phyloP scores from a whole-genome alignment of 2,888 invertebrate species.

The Tipula helvola region DNA sequence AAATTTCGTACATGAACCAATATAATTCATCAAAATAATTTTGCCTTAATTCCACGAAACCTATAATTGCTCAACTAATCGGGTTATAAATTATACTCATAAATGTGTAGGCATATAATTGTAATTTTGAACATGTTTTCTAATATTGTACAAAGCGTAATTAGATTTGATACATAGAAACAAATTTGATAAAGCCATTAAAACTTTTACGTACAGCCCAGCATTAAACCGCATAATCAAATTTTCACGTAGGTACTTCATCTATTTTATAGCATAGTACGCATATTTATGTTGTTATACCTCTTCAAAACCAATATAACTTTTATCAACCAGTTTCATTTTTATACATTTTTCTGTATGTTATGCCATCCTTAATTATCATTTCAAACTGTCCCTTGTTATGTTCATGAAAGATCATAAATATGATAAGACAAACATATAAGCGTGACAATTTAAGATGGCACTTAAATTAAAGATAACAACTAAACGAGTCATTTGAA shows the following conservation, averaged over 20 bases:
- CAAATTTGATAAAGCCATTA: neutral
- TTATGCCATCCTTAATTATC: neutral
- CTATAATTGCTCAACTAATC: too few species aligned
- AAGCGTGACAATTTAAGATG: neutral
- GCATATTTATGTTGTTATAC: neutral
- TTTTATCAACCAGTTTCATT: neutral
- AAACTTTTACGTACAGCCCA: neutral
- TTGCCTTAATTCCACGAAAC: too few species aligned
- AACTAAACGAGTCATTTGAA: neutral
- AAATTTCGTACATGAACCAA: too few species aligned
- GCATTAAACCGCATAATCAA: neutral
- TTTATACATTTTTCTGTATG: too few species aligned
- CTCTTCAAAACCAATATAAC: neutral
- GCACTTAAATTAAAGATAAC: neutral
- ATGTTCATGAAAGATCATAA: neutral
- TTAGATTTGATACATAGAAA: neutral
- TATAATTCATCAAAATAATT: too few species aligned
- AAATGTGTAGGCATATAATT: too few species aligned
- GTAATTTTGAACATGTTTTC: too few species aligned
- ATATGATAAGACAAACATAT: neutral
- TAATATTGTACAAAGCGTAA: neutral
- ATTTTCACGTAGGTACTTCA: neutral
- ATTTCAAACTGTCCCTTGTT: neutral
- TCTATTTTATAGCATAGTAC: neutral
- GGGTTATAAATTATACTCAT: too few species aligned